Conservation (phyloP, 2,113 vertebrate species). For the Girardinichthys multiradiatus region DNA sequence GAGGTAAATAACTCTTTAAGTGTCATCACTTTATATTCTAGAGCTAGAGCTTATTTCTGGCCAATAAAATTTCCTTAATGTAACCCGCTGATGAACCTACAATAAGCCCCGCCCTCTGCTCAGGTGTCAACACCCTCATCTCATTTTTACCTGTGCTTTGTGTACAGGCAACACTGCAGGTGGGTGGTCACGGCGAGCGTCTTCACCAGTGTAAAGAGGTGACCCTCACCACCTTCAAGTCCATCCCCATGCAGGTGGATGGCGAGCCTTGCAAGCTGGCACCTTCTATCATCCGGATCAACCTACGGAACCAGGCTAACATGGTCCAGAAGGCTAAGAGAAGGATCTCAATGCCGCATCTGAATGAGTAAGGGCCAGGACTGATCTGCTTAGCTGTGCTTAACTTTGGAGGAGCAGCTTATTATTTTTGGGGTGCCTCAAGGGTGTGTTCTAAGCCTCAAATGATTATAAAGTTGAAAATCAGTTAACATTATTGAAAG, state of each 20-base stretch:
- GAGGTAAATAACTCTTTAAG: too few species aligned
- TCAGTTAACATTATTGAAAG: too few species aligned
- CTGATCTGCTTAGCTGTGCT: background rate
- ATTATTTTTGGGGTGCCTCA: too few species aligned
- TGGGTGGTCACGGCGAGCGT: slow-evolving; percentile 93
- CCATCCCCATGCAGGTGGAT: slow-evolving; percentile 98
- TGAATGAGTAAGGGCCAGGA: slow-evolving; percentile 84
- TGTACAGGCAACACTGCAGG: slow-evolving; percentile 92
- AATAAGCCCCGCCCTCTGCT: background rate
- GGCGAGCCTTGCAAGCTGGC: slow-evolving; percentile 94
- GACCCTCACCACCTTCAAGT: slow-evolving; percentile 89
- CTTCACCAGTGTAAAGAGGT: slow-evolving; percentile 93
- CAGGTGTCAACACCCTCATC: too few species aligned
- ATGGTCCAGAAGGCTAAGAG: slow-evolving; percentile 98
- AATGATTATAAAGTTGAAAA: too few species aligned
- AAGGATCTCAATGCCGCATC: slow-evolving; percentile 88
- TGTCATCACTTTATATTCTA: too few species aligned
- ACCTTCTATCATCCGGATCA: slow-evolving; percentile 89
- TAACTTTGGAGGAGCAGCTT: background rate
- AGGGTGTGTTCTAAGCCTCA: too few species aligned
- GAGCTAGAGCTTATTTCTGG: too few species aligned
- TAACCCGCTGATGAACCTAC: background rate
- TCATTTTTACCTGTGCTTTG: background rate
- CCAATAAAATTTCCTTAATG: too few species aligned
- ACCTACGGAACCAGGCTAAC: slow-evolving; percentile 92